Evolutionary conservation across 2,797 vertebrate genomes (phyloP).

Genomic region (Anomalospiza imberbis): DNA sequence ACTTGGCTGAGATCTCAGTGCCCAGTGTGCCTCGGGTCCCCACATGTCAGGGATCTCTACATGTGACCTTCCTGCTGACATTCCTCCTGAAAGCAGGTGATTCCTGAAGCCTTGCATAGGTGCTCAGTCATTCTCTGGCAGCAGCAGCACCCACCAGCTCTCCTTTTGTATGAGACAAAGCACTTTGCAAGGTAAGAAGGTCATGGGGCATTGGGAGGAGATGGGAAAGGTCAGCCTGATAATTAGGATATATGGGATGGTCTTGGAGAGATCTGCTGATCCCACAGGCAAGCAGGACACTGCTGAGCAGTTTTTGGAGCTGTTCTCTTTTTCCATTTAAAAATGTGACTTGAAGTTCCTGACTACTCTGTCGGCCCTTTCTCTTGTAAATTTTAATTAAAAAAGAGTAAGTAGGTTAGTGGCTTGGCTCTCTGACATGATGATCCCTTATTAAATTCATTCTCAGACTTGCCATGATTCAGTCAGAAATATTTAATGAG

Average conservation of each 20-base stretch:
- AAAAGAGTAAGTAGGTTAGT: neutral
- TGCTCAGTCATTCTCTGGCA: neutral
- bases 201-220: accelerated
- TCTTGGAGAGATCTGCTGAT: neutral
- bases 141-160: neutral
- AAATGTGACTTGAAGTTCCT: neutral
- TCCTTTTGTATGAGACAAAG: neutral
- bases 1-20: neutral
- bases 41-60: accelerated
- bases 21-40: neutral
- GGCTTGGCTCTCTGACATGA: neutral
- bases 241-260: neutral
- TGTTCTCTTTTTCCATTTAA: neutral
- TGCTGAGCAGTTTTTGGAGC: neutral
- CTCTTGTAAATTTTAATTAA: neutral
- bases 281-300: neutral
- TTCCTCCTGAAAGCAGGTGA: neutral
- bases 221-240: neutral
- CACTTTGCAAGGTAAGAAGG: neutral
- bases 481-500: neutral
- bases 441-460: neutral
- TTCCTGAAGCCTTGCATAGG: neutral
- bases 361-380: neutral
- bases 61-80: neutral
- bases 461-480: neutral